Base-by-base conservation (phyloP, 2,888 invertebrate genomes). In the Sthenelais limicola region DNA sequence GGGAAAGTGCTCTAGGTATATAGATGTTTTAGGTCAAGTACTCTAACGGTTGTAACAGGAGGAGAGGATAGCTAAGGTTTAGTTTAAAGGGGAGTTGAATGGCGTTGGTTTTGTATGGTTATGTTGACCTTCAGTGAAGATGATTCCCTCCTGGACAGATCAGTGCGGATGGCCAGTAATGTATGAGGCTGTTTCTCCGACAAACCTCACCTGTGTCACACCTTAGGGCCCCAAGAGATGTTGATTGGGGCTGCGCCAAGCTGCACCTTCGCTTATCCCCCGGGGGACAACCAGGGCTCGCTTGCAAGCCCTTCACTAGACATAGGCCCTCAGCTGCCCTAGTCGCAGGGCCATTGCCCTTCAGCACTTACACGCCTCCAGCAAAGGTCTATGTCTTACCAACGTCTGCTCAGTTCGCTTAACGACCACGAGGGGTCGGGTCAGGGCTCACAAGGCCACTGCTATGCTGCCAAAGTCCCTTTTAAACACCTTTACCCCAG, bases 401-500 rank as follows among this genome's bases (percentile, higher is more conserved):
- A n/a, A 12, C 56, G 21, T 7, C 49, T 26, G 49, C 49, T 26
- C 49, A 26, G 49, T 4, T 30, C 52, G 52, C 56, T 56, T 56
- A 56, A 56, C 56, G 56, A 56, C 56, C 56, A 21, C 32, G 5
- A 32, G 32, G 56, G n/a, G 56, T 56, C 56, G 56, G 30, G 30
- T 33, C 33, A 24, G 30, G 56, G 56, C 56, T 56, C 56, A 56
- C 32, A 33, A 56, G 56, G 56, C 56, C 24, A 56, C 33, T 56
- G 18, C 21, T 33, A 18, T 33, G n/a, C 56, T 32, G 30, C 32
- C 21, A 33, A 2, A 9, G 28, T 33, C 32, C 33, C 33, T 56
- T 56, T 56, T 33, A 56, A 56, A 56, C 56, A 56, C 30, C 56
- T 56, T 56, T 56, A 5, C 32, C 56, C n/a, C n/a, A n/a, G n/a